A percentile compares a stretch with the other conserved stretches of the same genome.
Conservation (phyloP, 1,140 invertebrate species). For the Centruroides sculpturatus region DNA sequence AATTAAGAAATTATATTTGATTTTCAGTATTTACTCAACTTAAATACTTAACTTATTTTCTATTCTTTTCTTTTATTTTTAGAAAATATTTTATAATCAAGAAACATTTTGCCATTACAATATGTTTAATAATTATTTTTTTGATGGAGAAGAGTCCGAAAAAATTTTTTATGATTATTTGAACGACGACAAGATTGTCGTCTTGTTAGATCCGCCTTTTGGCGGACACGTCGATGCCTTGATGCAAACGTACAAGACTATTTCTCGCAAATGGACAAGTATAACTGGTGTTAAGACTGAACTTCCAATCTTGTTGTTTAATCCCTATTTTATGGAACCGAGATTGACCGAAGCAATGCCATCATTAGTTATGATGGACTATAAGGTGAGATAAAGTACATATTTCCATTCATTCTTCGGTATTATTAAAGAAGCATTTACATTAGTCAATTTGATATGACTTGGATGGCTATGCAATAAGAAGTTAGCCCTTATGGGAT, state of each 20-base stretch:
- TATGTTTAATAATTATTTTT: conserved; percentile 11
- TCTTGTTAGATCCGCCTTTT: conserved; percentile 12
- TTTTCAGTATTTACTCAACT: too few species aligned
- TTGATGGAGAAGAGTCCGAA: not conserved
- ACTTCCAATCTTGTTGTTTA: conserved; percentile 6
- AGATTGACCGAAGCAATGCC: conserved; percentile 3
- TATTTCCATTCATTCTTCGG: not conserved
- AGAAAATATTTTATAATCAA: conserved; percentile 9
- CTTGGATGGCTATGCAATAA: too few species aligned
- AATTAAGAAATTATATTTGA: too few species aligned
- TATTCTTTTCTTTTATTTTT: not conserved
- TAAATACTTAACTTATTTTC: too few species aligned
- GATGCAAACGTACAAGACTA: not conserved
- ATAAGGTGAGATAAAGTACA: conserved; percentile 3
- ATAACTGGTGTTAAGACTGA: too few species aligned
- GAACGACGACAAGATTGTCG: not conserved
- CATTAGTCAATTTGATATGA: too few species aligned
- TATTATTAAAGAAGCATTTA: too few species aligned
- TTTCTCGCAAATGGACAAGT: not conserved
- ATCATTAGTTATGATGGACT: conserved; percentile 11
- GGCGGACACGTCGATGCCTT: conserved; percentile 11
- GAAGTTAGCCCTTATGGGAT: too few species aligned
- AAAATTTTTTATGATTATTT: conserved; percentile 2
- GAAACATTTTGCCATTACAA: conserved; percentile 7
- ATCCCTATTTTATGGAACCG: conserved; percentile 7